Base-by-base conservation (phyloP, 1,140 invertebrate species). In the Aphelinus atriplicis region DNA sequence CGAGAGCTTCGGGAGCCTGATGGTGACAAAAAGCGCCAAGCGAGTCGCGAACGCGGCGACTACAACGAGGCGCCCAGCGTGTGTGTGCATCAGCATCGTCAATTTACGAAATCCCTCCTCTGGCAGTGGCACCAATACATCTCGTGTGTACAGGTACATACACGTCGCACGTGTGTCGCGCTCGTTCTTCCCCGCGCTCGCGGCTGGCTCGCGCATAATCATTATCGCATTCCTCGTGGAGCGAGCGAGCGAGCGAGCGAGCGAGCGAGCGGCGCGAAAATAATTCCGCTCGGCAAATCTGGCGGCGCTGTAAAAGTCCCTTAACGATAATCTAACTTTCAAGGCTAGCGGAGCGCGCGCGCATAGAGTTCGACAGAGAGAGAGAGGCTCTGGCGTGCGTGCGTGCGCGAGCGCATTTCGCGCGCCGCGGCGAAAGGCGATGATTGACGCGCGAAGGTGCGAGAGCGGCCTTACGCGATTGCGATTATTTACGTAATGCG, bases 401-500 rank as follows among this genome's bases (percentile, higher is more conserved):
- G 10, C 3, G 1, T 7, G 51, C 10, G 7, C 10, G 51, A 55
- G 51, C 47, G 26, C 65, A 47, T 46, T 57, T 57, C 46, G 66
- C 26, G 26, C 26, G 26, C 26, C 78, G 74, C 73, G 77, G 80
- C 82, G 83, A 85, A 84, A 84, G 84, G 80, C 81, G 81, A 82
- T 78, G 83, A 82, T 84, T 82, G 80, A 81, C 78, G 74, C 71
- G 77, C 77, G 78, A 82, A 72, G 62, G 78, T 78, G 71, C 78
- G 75, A 76, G 78, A 78, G 78, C 42, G 56, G 47, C 56, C 56
- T 9, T 9, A 58, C 45, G 77, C 64, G 57, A 75, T 77, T 71
- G 72, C 80, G 74, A 80, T 78, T 74, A 78, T 79, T 84, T 85
- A 77, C 84, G 82, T 80, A 83, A 83, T 78, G 77, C 66, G 0